Evolutionary conservation across 1,140 invertebrate species (phyloP).

Genomic region (Metaphire vulgaris): DNA sequence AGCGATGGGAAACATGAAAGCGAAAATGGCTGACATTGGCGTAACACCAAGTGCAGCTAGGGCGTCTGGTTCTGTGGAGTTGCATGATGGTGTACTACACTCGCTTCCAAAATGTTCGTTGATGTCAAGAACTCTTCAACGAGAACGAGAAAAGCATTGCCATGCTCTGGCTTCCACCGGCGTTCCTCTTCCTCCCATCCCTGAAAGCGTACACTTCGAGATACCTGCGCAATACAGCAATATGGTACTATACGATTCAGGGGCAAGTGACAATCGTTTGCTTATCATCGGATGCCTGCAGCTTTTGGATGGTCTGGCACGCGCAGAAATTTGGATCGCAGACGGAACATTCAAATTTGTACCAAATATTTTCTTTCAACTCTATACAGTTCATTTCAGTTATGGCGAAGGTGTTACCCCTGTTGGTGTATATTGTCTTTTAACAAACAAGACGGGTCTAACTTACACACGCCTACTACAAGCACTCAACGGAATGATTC

Average conservation of each 20-base stretch:
- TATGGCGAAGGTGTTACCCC: background rate
- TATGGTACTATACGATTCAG: background rate
- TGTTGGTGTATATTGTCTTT: background rate
- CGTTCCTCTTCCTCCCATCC: background rate
- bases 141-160: background rate
- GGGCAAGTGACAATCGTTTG: background rate
- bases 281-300: background rate
- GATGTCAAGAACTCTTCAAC: background rate
- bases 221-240: background rate
- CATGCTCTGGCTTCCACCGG: background rate
- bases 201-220: background rate
- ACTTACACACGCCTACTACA: background rate
- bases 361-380: constrained; percentile 2
- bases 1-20: background rate
- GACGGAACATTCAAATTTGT: background rate
- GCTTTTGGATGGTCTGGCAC: background rate
- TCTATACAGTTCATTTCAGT: background rate
- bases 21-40: background rate
- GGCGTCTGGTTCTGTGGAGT: background rate
- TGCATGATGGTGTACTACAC: background rate
- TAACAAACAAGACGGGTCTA: background rate
- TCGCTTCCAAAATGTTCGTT: background rate
- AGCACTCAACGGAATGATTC: background rate
- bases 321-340: background rate
- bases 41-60: background rate